These are phyloP conservation scores for Climacteris rufus DNA, from an alignment of 2,113 vertebrate genomes.

Conservation along the genomic window DNA sequence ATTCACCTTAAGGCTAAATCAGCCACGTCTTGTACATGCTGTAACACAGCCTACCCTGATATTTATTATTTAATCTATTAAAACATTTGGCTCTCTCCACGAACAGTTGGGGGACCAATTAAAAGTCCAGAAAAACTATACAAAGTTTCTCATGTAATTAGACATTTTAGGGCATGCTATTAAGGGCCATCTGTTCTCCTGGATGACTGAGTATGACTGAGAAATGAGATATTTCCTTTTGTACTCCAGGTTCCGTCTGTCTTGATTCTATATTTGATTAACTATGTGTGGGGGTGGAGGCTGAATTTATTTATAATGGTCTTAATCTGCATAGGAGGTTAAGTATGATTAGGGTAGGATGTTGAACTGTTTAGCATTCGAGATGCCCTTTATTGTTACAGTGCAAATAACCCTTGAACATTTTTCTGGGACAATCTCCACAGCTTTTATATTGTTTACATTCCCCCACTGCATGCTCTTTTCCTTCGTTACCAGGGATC, in stretches of 20 bases:
- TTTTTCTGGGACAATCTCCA: neutral
- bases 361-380: neutral
- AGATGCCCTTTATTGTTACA: neutral
- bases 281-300: neutral
- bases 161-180: neutral
- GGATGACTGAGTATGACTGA: neutral
- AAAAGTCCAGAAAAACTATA: conserved; percentile 16
- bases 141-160: conserved; percentile 27
- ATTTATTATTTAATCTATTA: conserved; percentile 44
- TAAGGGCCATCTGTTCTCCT: conserved; percentile 51
- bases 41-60: neutral
- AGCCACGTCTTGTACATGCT: neutral
- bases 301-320: neutral
- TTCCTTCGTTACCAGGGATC: neutral
- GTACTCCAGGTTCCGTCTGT: neutral
- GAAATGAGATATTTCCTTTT: neutral
- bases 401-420: neutral
- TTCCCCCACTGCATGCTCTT: neutral
- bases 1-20: neutral
- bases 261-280: conserved; percentile 19
- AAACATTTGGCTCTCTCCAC: neutral
- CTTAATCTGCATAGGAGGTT: neutral
- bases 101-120: conserved; percentile 32
- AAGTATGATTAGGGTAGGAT: neutral
- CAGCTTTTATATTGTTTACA: neutral